A percentile compares a stretch with the other conserved stretches of the same genome.
Conservation (phyloP, 2,888 invertebrate genomes). For the Lamellibrachia satsuma region DNA sequence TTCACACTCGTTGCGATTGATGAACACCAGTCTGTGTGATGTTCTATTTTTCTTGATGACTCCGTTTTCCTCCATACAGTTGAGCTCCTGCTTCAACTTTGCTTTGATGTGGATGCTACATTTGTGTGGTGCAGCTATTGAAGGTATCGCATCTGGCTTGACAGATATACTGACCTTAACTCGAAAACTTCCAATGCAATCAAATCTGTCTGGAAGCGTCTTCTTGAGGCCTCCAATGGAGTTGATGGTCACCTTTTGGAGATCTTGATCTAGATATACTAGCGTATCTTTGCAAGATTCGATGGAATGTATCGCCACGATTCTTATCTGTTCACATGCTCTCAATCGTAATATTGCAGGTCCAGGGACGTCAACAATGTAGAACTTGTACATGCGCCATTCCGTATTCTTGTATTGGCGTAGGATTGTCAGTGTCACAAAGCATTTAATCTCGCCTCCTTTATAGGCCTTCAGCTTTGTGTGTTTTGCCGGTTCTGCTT, state of each 20-base stretch:
- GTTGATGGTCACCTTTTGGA: neutral
- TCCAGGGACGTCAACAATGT: too few relatives aligned
- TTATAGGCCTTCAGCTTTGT: too few relatives aligned
- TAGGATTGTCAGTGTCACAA: too few relatives aligned
- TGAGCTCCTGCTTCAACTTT: neutral
- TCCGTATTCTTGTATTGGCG: too few relatives aligned
- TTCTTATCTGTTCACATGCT: too few relatives aligned
- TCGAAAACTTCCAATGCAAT: neutral
- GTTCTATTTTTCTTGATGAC: neutral
- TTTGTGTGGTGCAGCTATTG: neutral
- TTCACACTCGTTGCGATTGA: neutral
- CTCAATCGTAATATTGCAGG: too few relatives aligned
- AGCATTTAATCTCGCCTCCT: too few relatives aligned
- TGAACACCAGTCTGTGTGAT: slow-evolving; percentile 29
- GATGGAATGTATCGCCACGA: too few relatives aligned
- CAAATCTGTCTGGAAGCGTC: neutral
- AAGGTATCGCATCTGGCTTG: neutral
- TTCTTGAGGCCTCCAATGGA: neutral
- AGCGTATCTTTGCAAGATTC: too few relatives aligned
- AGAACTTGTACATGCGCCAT: too few relatives aligned
- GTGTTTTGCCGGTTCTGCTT: too few relatives aligned
- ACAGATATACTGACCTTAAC: neutral
- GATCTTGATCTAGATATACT: neutral
- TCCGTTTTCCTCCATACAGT: neutral
- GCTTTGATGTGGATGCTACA: neutral